Conservation (phyloP, 2,888 invertebrate genomes). For the Noctua janthe region DNA sequence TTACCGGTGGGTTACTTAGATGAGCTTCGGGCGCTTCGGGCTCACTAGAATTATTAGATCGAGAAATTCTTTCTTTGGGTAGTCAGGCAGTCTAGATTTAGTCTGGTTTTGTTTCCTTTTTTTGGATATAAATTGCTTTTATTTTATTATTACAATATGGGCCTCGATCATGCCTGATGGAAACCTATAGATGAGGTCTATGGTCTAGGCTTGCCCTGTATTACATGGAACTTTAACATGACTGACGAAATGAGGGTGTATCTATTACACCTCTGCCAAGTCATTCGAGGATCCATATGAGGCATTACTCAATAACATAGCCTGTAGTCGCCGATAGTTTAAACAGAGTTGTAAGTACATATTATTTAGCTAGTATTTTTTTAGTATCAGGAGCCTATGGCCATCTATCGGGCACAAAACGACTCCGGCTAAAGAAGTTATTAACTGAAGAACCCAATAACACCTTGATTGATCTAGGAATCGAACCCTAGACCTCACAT, state of each 20-base stretch:
- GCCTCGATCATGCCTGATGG: no score
- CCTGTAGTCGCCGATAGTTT: neutral
- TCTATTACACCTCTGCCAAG: neutral
- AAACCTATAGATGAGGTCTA: no score
- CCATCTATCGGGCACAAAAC: neutral
- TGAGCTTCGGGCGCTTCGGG: neutral
- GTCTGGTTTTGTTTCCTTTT: neutral
- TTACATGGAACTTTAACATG: neutral
- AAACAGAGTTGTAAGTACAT: neutral
- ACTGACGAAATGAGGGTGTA: neutral
- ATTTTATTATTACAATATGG: no score
- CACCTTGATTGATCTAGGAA: neutral
- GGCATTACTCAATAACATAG: neutral
- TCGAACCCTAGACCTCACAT: neutral
- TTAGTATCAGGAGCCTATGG: neutral
- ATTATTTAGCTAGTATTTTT: neutral
- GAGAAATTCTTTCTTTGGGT: neutral
- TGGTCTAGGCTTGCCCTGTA: no score
- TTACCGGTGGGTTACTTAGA: slow-evolving; percentile 18
- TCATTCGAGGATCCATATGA: neutral
- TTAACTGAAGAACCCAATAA: neutral
- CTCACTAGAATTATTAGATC: neutral
- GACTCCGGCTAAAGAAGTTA: neutral
- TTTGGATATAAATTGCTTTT: neutral
- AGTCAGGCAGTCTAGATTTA: neutral